phyloP scores from a whole-genome alignment of 2,888 invertebrate genomes.

The Agrochola macilenta region DNA sequence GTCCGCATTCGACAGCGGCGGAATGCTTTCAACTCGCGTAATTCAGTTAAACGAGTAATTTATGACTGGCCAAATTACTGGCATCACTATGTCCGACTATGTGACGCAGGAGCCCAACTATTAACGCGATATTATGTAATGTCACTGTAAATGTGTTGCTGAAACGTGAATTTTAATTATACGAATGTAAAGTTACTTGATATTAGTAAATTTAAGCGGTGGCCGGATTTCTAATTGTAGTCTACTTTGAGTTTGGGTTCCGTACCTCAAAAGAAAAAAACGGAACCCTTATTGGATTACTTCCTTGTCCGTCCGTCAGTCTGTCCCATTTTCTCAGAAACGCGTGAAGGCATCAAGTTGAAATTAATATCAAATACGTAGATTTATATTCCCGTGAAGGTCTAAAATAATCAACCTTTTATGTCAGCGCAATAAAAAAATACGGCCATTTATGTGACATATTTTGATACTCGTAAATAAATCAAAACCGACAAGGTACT shows the following conservation, averaged over 20 bases:
- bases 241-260: background rate
- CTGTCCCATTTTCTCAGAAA: too few species aligned
- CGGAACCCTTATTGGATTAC: too few species aligned
- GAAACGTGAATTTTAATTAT: conserved; percentile 31
- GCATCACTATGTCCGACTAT: conserved; percentile 82
- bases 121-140: conserved; percentile 65
- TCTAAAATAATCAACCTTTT: too few species aligned
- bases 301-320: too few species aligned
- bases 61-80: conserved; percentile 89
- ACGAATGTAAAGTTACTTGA: conserved; percentile 14
- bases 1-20: conserved; percentile 81
- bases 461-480: too few species aligned
- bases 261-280: too few species aligned
- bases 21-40: conserved; percentile 89
- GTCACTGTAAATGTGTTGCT: conserved; percentile 58
- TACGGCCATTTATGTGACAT: too few species aligned
- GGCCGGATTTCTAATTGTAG: background rate
- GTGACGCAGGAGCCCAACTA: conserved; percentile 72
- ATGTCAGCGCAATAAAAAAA: too few species aligned
- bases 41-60: conserved; percentile 90
- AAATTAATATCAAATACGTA: too few species aligned
- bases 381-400: too few species aligned
- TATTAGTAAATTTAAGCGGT: background rate
- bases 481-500: too few species aligned
- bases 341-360: too few species aligned